Evolutionary conservation across 2,113 vertebrate genomes (phyloP), one percentile per base, ranked within the genome.

Genomic region (Labrus mixtus): DNA sequence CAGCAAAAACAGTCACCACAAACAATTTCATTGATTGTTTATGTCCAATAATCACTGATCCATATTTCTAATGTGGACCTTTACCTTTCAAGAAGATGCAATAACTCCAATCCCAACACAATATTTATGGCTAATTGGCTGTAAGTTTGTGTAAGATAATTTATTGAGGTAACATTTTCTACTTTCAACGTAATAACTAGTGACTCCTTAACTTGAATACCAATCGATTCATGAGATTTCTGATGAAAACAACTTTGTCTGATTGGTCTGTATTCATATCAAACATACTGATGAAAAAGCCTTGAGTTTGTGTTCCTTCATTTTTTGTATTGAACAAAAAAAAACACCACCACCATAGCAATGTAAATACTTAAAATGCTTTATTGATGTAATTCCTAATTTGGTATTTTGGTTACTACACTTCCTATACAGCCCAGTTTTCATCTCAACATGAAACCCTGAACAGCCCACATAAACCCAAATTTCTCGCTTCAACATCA

Each of bases 281-380:
- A 33, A 6, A 29, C 29, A 29, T 29, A 33, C 29, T 33, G 10
- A 54, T 66, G n/a, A 68, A 75, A 39, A 73, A 41, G 9, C 13
- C 4, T 16, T 43, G 11, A 39, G 23, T 72, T 54, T 74, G n/a
- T 16, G 59, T 86, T 54, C 29, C 29, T 6, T 71, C 10, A 68
- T 8, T 17, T 15, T 16, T 7, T 17, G 7, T 19, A 17, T 8
- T 7, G 17, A 2, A 46, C n/a, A 6, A 10, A n/a, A n/a, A 51
- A 9, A 13, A n/a, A 51, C 19, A 51, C 46, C 46, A 20, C 12
- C 23, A 23, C 46, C 46, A 25, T 29, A 65, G 45, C 23, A 61
- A 66, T 29, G 59, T 51, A 75, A 68, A 68, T 60, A 33, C 46
- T 46, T 72, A 15, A 39, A 65, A 48, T 69, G 64, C 11, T 48